Evolutionary conservation across 1,140 invertebrate species (phyloP).

Genomic region (Microplitis demolitor): DNA sequence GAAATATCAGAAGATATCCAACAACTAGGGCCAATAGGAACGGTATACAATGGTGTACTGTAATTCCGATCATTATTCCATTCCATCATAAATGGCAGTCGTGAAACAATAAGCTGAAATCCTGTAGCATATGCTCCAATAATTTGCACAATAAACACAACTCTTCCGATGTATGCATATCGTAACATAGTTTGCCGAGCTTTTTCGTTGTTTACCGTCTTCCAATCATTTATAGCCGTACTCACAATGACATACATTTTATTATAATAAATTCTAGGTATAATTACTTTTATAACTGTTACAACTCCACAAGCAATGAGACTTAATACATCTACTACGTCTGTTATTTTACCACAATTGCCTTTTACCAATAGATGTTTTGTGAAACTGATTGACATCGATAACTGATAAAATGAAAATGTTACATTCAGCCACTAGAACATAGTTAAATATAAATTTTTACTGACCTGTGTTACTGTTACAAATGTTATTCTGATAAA

Average conservation of each 20-base stretch:
- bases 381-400: conserved; percentile 25
- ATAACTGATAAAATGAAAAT: conserved; percentile 15
- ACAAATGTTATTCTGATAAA: background rate
- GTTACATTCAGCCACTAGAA: background rate
- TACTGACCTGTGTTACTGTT: too few species aligned
- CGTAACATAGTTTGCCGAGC: conserved; percentile 1
- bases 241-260: conserved; percentile 18
- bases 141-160: conserved; percentile 22
- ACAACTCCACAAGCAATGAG: conserved; percentile 5
- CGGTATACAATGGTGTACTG: background rate
- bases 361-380: conserved; percentile 3
- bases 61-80: background rate
- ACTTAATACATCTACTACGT: conserved; percentile 20
- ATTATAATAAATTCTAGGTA: conserved; percentile 2
- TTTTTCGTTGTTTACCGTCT: background rate
- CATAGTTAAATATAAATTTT: background rate
- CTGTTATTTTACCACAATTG: conserved; percentile 15
- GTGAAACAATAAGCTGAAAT: conserved; percentile 11
- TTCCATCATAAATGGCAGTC: conserved; percentile 1
- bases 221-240: conserved; percentile 24
- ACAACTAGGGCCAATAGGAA: conserved; percentile 25
- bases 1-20: conserved; percentile 18
- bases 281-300: conserved; percentile 21
- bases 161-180: conserved; percentile 18
- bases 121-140: conserved; percentile 10